These are phyloP conservation scores for Erinaceus europaeus DNA, from an alignment of 2,113 vertebrate species.

Conservation along the genomic window DNA sequence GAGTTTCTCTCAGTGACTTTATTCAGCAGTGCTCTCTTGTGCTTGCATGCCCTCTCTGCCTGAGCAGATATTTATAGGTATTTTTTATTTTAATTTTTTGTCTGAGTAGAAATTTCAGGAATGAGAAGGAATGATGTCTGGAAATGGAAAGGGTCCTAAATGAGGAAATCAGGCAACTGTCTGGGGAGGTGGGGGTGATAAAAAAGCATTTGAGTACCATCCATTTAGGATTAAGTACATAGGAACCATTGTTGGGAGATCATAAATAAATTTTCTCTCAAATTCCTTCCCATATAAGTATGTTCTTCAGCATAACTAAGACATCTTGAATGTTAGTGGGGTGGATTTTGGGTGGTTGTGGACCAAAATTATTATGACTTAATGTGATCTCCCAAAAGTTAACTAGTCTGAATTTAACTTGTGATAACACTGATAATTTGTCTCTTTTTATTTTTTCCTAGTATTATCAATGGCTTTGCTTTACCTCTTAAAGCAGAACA, in stretches of 20 bases:
- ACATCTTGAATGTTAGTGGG: background rate
- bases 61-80: no score
- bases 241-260: background rate
- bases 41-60: background rate
- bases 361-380: background rate
- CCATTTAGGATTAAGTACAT: background rate
- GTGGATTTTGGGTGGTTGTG: background rate
- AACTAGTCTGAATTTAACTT: background rate
- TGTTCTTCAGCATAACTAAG: background rate
- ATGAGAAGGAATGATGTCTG: background rate
- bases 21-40: background rate
- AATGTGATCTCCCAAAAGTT: background rate
- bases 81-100: no score
- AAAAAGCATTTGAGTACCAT: background rate
- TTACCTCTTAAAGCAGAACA: conserved; percentile 99
- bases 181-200: background rate
- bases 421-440: conserved; percentile 62
- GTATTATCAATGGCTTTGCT: conserved; percentile 99
- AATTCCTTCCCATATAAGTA: background rate
- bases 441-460: conserved; percentile 78
- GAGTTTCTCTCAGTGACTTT: background rate
- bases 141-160: background rate
- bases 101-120: background rate
- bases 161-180: background rate
- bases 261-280: background rate